Evolutionary conservation across 2,113 vertebrate genomes (phyloP).

Genomic region (Pelvicachromis taeniatus): DNA sequence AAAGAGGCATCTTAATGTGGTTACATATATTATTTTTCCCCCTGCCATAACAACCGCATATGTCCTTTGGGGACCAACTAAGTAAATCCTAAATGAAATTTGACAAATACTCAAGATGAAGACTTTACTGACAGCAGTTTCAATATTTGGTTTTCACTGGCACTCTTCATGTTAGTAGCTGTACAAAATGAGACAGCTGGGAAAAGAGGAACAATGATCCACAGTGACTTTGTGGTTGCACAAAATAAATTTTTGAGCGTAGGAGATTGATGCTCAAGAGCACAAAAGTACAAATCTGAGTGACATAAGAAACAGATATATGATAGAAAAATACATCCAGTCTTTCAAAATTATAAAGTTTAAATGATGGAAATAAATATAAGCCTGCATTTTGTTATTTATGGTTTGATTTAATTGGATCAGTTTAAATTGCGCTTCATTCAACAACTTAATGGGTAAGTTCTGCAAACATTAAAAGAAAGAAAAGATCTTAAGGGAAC

Average conservation of each 20-base stretch:
- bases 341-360: not conserved
- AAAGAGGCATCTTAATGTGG: not conserved
- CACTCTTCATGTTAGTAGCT: not conserved
- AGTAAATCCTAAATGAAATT: not conserved
- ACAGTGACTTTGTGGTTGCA: not conserved
- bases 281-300: not conserved
- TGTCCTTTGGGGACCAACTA: not conserved
- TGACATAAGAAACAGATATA: not conserved
- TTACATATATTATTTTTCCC: not conserved
- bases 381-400: not conserved
- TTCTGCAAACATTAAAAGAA: not conserved
- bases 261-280: not conserved
- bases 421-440: not conserved
- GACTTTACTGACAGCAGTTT: not conserved
- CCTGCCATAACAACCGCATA: not conserved
- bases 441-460: not conserved
- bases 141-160: conserved; percentile 17
- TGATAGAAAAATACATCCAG: not conserved
- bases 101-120: not conserved
- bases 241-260: not conserved
- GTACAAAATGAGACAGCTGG: conserved; percentile 5
- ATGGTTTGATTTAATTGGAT: not conserved
- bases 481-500: not conserved
- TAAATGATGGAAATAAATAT: not conserved
- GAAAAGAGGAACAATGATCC: not conserved